Conservation (phyloP, 2,888 invertebrate genomes). For the Cephus runcator region DNA sequence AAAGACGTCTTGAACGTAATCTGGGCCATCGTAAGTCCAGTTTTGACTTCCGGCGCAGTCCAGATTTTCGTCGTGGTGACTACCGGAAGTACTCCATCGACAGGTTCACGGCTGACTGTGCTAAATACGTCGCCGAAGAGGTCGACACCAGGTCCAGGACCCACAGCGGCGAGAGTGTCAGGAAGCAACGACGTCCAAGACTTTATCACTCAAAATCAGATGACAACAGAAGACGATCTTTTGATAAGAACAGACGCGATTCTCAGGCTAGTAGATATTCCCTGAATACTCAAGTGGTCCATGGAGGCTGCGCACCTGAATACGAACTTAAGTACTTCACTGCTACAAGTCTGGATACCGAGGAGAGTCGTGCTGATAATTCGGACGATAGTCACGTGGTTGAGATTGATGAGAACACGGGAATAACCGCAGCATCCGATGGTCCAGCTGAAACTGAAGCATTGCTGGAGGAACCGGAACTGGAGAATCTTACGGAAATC, state of each 20-base stretch:
- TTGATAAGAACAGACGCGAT: slow-evolving; percentile 54
- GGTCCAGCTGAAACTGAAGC: slow-evolving; percentile 50
- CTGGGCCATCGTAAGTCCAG: slow-evolving; percentile 57
- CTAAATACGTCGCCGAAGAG: slow-evolving; percentile 49
- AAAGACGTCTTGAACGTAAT: slow-evolving; percentile 51
- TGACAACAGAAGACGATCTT: slow-evolving; percentile 57
- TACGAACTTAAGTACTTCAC: slow-evolving; percentile 58
- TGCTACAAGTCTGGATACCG: slow-evolving; percentile 43
- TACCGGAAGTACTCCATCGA: slow-evolving; percentile 54
- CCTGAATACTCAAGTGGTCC: slow-evolving; percentile 46
- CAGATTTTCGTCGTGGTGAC: slow-evolving; percentile 58
- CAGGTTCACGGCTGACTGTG: slow-evolving; percentile 48
- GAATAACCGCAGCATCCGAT: slow-evolving; percentile 37
- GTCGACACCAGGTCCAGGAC: slow-evolving; percentile 49
- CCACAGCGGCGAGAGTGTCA: slow-evolving; percentile 53
- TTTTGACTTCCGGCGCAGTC: slow-evolving; percentile 57
- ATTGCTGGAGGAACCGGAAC: slow-evolving; percentile 57
- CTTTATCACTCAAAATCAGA: slow-evolving; percentile 60
- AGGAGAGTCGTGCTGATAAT: slow-evolving; percentile 49
- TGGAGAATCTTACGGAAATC: slow-evolving; percentile 52
- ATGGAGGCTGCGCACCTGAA: slow-evolving; percentile 38
- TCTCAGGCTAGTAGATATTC: slow-evolving; percentile 50
- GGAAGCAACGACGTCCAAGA: slow-evolving; percentile 50
- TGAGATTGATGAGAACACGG: slow-evolving; percentile 46
- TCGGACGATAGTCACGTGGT: slow-evolving; percentile 49